Evolutionary conservation across 2,797 vertebrate species (phyloP), one percentile per base, ranked within the genome.

Genomic region (Lagodon rhomboides): DNA sequence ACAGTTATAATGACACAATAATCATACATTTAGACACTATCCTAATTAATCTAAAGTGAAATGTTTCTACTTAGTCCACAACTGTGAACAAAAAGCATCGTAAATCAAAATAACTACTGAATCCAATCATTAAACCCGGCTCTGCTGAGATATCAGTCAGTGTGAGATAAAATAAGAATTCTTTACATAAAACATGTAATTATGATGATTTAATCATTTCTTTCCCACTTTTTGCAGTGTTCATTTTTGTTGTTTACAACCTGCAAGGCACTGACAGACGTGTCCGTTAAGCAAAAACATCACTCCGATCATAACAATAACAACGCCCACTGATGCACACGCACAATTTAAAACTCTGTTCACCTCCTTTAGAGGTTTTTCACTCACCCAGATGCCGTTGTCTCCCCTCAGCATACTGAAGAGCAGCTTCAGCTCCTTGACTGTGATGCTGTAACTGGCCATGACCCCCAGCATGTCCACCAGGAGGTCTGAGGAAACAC

Each of bases 381-480:
- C n/a, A 23, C 97, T 97, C 93, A 99, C 98, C 98, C 98, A 99
- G 91, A 98, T 93, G 92, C 98, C 97, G 79, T 96, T 98, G 92
- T 99, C 97, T 83, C 98, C 98, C 90, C 98, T 97, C 92, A 99
- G 95, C 98, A 99, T 99, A 93, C 98, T 99, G 95, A 99, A 99
- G 87, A 99, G 96, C 92, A 99, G 95, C 95, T 99, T 99, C 94
- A 99, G 94, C 86, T 99, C 98, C 94, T 98, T 99, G 84, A 99
- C 98, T 91, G 98, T 99, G 96, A 99, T 99, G 93, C 98, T 99
- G 95, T 99, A 99, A 95, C 98, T 99, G 93, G 98, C 98, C 96
- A 99, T 95, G 92, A 99, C 98, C 89, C 98, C 98, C 93, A 99
- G 94, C 98, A 99, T 99, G 94, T 99, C 98, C 95, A 99, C 98